These are phyloP conservation scores for Stigmatopora nigra DNA, from an alignment of 2,113 vertebrate species.

Conservation along the genomic window DNA sequence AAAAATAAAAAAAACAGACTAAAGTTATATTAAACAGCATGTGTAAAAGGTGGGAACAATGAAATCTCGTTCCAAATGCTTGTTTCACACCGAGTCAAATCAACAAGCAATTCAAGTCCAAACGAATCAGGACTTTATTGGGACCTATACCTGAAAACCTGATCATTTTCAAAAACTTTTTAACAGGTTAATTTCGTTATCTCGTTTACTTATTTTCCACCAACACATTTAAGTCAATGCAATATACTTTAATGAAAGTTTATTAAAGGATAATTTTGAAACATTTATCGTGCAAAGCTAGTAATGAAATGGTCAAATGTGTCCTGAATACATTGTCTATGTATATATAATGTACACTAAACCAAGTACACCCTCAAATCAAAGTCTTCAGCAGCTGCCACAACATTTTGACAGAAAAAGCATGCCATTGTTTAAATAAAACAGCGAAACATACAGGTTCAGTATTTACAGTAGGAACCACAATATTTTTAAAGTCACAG, in stretches of 20 bases:
- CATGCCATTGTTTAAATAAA: constrained; percentile 34
- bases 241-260: neutral
- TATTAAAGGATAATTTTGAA: neutral
- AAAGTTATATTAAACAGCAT: neutral
- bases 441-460: constrained; percentile 16
- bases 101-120: constrained; percentile 20
- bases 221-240: neutral
- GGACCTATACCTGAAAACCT: constrained; percentile 5
- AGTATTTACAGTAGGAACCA: constrained; percentile 46
- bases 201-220: neutral
- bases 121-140: constrained; percentile 20
- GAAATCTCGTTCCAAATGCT: neutral
- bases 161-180: neutral
- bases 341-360: neutral
- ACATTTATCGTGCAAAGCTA: neutral
- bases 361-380: constrained; percentile 1
- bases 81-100: constrained; percentile 4
- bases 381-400: constrained; percentile 5
- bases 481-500: constrained; percentile 21
- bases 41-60: neutral
- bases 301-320: neutral
- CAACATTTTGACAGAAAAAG: constrained; percentile 19
- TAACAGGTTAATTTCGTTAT: neutral
- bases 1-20: no score
- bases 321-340: neutral